Percentiles rank a stretch among this genome's conserved stretches.
Evolutionary conservation across 2,888 invertebrate species (phyloP).

Genomic region (Chromoteleia sp.): DNA sequence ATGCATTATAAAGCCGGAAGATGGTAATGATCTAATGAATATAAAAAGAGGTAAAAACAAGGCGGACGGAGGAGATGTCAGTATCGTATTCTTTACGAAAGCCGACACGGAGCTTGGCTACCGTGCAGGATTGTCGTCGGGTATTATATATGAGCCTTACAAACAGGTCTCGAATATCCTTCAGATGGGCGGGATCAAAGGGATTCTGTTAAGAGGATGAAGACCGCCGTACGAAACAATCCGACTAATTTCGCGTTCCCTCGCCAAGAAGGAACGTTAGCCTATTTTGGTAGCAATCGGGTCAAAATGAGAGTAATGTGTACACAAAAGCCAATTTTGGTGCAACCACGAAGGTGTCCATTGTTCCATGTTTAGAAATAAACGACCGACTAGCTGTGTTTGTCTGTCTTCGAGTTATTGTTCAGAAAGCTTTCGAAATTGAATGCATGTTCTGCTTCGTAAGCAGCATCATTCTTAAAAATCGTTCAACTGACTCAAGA

Average conservation of each 20-base stretch:
- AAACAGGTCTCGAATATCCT: slow-evolving; percentile 70
- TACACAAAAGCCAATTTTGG: slow-evolving; percentile 23
- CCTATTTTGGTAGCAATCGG: slow-evolving; percentile 17
- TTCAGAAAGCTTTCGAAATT: too few relatives aligned
- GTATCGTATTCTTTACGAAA: slow-evolving; percentile 70
- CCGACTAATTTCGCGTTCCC: slow-evolving; percentile 78
- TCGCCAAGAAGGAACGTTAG: slow-evolving; percentile 3
- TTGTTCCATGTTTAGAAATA: slow-evolving; percentile 16
- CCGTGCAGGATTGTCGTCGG: slow-evolving; percentile 11
- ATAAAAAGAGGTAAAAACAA: slow-evolving; percentile 59
- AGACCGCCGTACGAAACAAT: slow-evolving; percentile 77
- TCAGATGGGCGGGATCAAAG: slow-evolving; percentile 66
- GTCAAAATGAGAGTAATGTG: slow-evolving; percentile 24
- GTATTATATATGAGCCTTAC: slow-evolving; percentile 68
- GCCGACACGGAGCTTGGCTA: slow-evolving; percentile 60
- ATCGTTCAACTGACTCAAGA: too few relatives aligned
- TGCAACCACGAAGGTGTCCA: not conserved
- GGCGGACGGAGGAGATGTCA: slow-evolving; percentile 43
- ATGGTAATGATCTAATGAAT: slow-evolving; percentile 68
- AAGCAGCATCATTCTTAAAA: too few relatives aligned
- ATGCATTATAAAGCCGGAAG: slow-evolving; percentile 55
- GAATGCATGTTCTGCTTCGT: too few relatives aligned
- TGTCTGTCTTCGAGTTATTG: too few relatives aligned
- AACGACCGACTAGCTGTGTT: slow-evolving; percentile 29
- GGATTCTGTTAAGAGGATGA: slow-evolving; percentile 76